phyloP scores from a whole-genome alignment of 1,140 invertebrate species.

The Cephus cinctus region DNA sequence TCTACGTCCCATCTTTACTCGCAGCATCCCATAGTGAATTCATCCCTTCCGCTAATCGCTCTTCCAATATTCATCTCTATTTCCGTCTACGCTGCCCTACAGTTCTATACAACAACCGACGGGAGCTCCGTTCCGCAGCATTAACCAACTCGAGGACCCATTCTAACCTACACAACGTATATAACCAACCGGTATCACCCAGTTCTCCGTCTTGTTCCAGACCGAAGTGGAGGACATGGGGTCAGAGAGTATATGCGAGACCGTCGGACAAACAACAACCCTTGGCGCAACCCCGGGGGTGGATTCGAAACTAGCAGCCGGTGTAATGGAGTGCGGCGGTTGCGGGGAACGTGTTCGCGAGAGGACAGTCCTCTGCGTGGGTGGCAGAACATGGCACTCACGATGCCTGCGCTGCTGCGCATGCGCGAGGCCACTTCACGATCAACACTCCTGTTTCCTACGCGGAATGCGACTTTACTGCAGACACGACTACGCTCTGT shows the following conservation, averaged over 20 bases:
- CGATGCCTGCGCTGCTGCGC: constrained; percentile 51
- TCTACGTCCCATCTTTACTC: no score
- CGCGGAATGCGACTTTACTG: constrained; percentile 51
- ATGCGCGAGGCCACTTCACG: constrained; percentile 47
- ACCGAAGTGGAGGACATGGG: constrained; percentile 43
- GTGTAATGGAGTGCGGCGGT: constrained; percentile 53
- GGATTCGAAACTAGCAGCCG: not conserved
- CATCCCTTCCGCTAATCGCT: no score
- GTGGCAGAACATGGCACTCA: constrained; percentile 52
- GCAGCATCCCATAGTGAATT: no score
- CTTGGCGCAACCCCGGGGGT: not conserved
- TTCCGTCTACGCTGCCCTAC: no score
- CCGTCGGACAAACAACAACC: constrained; percentile 8
- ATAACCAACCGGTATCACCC: no score
- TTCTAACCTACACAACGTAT: no score
- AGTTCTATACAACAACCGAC: no score
- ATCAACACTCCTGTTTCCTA: constrained; percentile 53
- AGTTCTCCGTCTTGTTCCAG: constrained; percentile 36
- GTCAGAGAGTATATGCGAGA: constrained; percentile 33
- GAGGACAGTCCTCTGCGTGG: constrained; percentile 49
- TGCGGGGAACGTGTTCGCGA: constrained; percentile 51
- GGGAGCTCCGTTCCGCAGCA: no score
- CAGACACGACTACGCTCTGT: constrained; percentile 51
- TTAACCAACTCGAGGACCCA: no score
- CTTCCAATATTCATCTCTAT: no score